Percentiles rank a stretch among this genome's conserved stretches.
phyloP scores from a whole-genome alignment of 2,113 vertebrate genomes.

The Eidolon helvum region DNA sequence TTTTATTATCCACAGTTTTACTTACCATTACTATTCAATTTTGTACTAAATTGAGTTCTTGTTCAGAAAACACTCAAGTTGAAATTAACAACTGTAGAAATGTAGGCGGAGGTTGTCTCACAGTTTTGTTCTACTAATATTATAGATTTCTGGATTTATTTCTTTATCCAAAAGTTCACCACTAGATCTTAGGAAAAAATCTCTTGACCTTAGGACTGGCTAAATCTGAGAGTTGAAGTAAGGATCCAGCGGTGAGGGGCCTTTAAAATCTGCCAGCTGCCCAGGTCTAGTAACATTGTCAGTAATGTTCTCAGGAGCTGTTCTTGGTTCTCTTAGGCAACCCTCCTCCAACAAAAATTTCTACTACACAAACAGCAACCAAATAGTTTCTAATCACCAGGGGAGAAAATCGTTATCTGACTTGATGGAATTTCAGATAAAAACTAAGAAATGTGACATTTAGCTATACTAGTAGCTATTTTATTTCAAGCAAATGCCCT shows the following conservation, averaged over 20 bases:
- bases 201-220: not conserved
- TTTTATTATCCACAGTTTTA: not conserved
- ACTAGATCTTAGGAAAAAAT: not conserved
- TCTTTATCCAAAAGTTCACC: not conserved
- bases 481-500: not conserved
- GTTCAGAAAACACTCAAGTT: not conserved
- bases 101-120: not conserved
- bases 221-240: not conserved
- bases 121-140: not conserved
- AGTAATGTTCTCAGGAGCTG: not conserved
- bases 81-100: not conserved
- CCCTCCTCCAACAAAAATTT: not conserved
- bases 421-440: not conserved
- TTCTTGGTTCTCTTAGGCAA: not conserved
- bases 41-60: not conserved
- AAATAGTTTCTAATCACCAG: not conserved
- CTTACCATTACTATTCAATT: not conserved
- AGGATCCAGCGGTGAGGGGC: not conserved
- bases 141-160: not conserved
- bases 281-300: not conserved
- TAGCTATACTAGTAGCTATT: not conserved
- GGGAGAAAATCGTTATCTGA: not conserved
- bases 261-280: not conserved
- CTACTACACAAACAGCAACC: not conserved
- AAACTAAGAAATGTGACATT: not conserved